Percentiles rank a stretch among this genome's conserved stretches.
phyloP scores from a whole-genome alignment of 2,113 vertebrate species.

The Hippoglossus stenolepis region DNA sequence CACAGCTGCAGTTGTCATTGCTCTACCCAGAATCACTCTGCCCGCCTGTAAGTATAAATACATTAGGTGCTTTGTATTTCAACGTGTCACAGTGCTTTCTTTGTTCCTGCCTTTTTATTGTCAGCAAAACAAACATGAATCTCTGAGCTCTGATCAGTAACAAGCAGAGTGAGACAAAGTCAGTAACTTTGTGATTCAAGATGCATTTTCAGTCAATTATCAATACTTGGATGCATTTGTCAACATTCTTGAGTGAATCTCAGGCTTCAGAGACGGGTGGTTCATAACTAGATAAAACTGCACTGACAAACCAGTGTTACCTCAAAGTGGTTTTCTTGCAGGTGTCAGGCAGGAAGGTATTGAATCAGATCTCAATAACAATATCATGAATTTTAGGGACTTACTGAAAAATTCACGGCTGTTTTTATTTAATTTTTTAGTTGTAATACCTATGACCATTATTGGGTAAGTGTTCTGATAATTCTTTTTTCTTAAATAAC shows the following conservation, averaged over 20 bases:
- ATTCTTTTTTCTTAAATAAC: background rate
- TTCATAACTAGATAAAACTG: too few relatives aligned
- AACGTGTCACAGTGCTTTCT: background rate
- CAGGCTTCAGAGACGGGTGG: too few relatives aligned
- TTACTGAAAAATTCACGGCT: slow-evolving; percentile 2
- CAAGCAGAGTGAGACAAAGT: background rate
- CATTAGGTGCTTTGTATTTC: background rate
- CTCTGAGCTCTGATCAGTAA: background rate
- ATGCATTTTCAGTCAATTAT: too few relatives aligned
- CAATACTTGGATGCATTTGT: too few relatives aligned
- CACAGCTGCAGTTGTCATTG: fast-evolving
- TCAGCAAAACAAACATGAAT: too few relatives aligned
- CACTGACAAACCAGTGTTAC: too few relatives aligned
- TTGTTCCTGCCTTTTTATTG: background rate
- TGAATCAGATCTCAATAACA: background rate
- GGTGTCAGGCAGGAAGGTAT: too few relatives aligned
- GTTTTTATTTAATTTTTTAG: background rate
- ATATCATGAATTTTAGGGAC: too few relatives aligned
- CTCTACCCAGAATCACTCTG: fast-evolving
- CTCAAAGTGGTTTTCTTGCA: too few relatives aligned
- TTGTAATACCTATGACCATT: fast-evolving
- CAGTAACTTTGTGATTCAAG: too few relatives aligned
- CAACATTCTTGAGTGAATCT: too few relatives aligned
- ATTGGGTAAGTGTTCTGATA: background rate
- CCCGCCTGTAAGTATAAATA: fast-evolving